Conservation (phyloP, 2,888 invertebrate species). For the Alentia gelatinosa region DNA sequence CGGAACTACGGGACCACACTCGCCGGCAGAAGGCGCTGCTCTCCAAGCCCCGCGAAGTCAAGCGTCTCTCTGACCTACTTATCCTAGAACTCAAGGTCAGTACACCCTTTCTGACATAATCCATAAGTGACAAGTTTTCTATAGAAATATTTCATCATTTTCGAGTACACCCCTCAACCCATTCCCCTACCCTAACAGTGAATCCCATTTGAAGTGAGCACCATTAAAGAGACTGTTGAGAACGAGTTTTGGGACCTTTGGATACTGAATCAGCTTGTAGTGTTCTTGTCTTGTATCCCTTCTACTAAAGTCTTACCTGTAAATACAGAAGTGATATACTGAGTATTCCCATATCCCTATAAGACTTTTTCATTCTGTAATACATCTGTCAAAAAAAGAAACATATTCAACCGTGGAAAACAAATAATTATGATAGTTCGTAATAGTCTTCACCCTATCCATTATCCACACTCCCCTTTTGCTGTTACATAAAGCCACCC, state of each 20-base stretch:
- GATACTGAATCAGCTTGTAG: no score
- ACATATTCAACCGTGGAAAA: no score
- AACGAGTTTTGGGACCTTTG: neutral
- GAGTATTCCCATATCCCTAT: no score
- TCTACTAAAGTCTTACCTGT: no score
- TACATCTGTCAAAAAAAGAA: no score
- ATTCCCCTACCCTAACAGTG: neutral
- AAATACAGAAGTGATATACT: no score
- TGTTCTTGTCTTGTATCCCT: neutral
- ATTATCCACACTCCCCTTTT: no score
- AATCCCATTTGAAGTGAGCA: neutral
- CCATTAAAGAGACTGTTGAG: neutral
- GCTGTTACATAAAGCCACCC: no score
- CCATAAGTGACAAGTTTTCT: neutral
- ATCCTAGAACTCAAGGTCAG: conserved; percentile 76
- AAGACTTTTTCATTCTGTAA: no score
- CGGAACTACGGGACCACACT: conserved; percentile 66
- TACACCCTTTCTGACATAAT: neutral
- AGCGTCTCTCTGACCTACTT: conserved; percentile 76
- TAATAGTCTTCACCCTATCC: no score
- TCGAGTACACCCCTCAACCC: neutral
- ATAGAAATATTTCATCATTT: neutral
- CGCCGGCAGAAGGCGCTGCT: conserved; percentile 71
- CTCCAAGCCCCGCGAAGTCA: conserved; percentile 75
- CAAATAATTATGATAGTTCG: no score